Evolutionary conservation across 1,140 invertebrate genomes (phyloP), one percentile per base, ranked within the genome.

Genomic region (Leucophenga varia): DNA sequence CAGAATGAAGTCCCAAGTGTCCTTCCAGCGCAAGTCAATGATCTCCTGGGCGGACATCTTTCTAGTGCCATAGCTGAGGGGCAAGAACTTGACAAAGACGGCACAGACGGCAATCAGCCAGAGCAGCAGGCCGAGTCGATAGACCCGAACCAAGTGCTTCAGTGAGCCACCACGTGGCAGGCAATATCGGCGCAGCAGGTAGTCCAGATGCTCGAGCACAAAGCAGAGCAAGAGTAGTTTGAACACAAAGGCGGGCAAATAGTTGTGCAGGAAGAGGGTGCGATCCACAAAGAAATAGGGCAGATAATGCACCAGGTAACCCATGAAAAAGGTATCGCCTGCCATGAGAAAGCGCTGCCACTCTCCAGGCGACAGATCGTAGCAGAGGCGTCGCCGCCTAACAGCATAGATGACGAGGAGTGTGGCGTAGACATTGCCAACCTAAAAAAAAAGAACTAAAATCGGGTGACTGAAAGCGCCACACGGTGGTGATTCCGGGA

Each of bases 221-320:
- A 84, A 88, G 18, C 88, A 84, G n/a, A 89, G 76, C 3, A 95
- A 76, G 21, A 96, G 74, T 2, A 93, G 77, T 79, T 97, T 95
- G 67, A 91, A 97, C 2, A 91, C 76, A 57, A 95, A 89, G 0
- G 93, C 93, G 4, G 93, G 92, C 48, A 98, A 81, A 74, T 98
- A 98, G 78, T 97, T 90, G 77, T 98, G 94, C 36, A 98, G 78
- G 71, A 98, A 98, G 10, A 97, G 78, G 0, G 93, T 96, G 51
- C 90, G 80, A 53, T 97, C 95, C 38, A 92, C 83, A 64, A 96
- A 91, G 74, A 95, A 91, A 72, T 91, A 96, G 2, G 95, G 95
- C 37, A 97, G 59, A 65, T 88, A 97, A 76, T 97, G 91, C 17
- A 96, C 75, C 12, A 91, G 72, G 65, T 94, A 98, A 4, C 93